Conservation (phyloP, 1,140 invertebrate genomes). For the Temnothorax nylanderi region DNA sequence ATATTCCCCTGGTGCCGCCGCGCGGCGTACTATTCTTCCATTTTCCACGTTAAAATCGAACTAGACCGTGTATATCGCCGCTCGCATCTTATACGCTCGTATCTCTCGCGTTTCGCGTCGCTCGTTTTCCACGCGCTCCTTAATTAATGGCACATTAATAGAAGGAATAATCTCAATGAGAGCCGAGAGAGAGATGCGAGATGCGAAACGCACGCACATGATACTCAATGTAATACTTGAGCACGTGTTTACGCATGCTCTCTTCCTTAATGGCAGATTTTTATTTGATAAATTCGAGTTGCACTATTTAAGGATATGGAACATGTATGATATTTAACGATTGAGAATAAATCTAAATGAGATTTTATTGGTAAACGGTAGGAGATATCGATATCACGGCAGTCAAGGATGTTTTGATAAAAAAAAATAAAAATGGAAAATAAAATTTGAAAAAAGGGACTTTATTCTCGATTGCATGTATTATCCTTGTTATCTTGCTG, state of each 20-base stretch:
- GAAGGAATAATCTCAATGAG: not conserved
- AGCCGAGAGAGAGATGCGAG: not conserved
- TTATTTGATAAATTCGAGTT: not conserved
- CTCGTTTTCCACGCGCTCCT: not conserved
- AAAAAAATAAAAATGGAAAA: constrained; percentile 13
- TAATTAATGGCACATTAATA: constrained; percentile 38
- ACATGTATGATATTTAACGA: not conserved
- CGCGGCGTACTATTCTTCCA: not conserved
- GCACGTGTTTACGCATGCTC: not conserved
- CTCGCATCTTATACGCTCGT: not conserved
- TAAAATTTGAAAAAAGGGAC: not conserved
- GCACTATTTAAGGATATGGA: not conserved
- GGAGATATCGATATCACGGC: not conserved
- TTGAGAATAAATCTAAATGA: not conserved
- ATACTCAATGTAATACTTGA: not conserved
- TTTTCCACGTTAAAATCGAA: constrained; percentile 42
- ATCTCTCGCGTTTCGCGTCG: constrained; percentile 18
- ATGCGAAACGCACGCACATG: not conserved
- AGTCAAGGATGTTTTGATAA: not conserved
- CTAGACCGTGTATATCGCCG: constrained; percentile 18
- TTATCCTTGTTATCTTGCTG: not conserved
- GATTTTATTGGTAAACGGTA: not conserved
- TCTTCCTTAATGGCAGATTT: too few species aligned
- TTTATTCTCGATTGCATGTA: not conserved
- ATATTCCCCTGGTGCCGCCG: not conserved